Evolutionary conservation across 1,140 invertebrate genomes (phyloP).

Genomic region (Epicauta chinensis): DNA sequence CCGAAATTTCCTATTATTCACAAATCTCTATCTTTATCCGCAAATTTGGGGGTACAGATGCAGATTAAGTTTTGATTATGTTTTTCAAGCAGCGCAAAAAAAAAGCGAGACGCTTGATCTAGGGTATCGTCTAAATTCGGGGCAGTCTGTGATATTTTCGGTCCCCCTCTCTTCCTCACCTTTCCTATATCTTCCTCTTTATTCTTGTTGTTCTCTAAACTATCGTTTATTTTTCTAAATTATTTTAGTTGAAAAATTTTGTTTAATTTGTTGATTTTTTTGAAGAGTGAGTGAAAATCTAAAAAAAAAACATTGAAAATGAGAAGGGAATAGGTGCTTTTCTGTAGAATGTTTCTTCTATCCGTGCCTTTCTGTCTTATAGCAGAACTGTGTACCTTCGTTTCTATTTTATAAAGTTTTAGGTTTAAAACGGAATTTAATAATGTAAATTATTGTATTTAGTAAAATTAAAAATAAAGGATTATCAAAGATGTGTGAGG

Average conservation of each 20-base stretch:
- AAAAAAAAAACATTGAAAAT: conserved; percentile 13
- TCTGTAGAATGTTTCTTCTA: conserved; percentile 30
- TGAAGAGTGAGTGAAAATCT: too few species aligned
- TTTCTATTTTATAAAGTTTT: conserved; percentile 24
- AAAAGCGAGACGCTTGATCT: conserved; percentile 14
- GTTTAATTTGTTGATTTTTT: conserved; percentile 5
- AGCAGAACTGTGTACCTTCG: conserved; percentile 30
- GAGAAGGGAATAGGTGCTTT: conserved; percentile 16
- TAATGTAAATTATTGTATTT: conserved; percentile 17
- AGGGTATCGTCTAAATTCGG: conserved; percentile 17
- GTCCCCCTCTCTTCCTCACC: too few species aligned
- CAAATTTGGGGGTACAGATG: too few species aligned
- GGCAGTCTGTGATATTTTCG: conserved; percentile 40
- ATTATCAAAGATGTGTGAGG: not conserved
- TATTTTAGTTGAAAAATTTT: conserved; percentile 11
- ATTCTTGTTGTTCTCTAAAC: conserved; percentile 1
- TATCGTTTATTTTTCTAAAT: not conserved
- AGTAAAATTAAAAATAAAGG: conserved; percentile 13
- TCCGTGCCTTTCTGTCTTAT: conserved; percentile 42
- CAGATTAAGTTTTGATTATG: too few species aligned
- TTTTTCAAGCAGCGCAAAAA: too few species aligned
- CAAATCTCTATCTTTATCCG: too few species aligned
- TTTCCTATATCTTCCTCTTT: conserved; percentile 7
- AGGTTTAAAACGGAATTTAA: conserved; percentile 8
- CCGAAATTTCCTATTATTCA: too few species aligned